These are phyloP conservation scores for Eremophila alpestris DNA, from an alignment of 2,797 vertebrate genomes.

Conservation along the genomic window DNA sequence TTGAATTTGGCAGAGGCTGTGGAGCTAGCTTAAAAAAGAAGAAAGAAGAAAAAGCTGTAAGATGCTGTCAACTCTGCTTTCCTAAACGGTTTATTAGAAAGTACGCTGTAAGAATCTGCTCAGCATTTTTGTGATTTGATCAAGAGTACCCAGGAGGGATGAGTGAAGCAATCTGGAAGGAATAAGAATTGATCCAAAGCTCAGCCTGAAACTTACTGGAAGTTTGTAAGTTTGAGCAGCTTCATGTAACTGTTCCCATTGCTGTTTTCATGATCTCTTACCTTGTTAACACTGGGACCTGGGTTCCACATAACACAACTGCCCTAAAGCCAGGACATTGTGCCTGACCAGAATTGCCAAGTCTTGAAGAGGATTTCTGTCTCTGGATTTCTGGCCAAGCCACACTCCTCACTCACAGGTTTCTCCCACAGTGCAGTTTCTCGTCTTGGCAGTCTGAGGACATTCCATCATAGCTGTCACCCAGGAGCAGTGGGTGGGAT, in stretches of 20 bases:
- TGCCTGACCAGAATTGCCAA: background rate
- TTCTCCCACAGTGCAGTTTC: background rate
- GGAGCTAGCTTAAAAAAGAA: conserved; percentile 37
- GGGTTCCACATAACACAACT: background rate
- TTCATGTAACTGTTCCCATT: background rate
- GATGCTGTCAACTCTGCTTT: conserved; percentile 49
- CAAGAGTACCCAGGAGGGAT: background rate
- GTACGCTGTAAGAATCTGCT: conserved; percentile 33
- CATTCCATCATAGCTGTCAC: background rate
- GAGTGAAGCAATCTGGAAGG: conserved; percentile 9
- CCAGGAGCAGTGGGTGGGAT: background rate
- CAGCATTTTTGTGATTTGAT: conserved; percentile 45
- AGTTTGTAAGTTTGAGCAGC: background rate
- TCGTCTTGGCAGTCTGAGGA: background rate
- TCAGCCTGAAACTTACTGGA: background rate
- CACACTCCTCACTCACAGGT: background rate
- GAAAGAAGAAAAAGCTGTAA: background rate
- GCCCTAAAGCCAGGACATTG: background rate
- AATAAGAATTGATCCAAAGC: conserved; percentile 41
- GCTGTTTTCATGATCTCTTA: background rate
- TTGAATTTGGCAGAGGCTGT: conserved; percentile 32
- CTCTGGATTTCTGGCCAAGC: background rate
- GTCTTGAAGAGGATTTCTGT: background rate
- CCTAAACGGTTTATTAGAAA: conserved; percentile 48
- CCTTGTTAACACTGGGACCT: background rate